Percentiles rank a stretch among this genome's conserved stretches.
phyloP scores from a whole-genome alignment of 2,113 vertebrate genomes.

The Ifrita kowaldi region DNA sequence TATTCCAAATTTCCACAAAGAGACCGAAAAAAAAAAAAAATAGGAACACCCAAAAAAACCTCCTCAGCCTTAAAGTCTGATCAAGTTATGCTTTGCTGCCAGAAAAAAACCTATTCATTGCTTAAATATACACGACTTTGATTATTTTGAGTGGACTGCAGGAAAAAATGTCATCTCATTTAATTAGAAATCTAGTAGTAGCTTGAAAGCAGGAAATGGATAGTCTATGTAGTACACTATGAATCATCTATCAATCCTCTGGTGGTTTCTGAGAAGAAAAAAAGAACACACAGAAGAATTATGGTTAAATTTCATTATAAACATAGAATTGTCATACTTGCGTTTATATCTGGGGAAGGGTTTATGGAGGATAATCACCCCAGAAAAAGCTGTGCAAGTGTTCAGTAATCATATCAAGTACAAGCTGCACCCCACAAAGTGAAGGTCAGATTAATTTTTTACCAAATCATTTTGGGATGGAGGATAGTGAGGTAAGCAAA shows the following conservation, averaged over 20 bases:
- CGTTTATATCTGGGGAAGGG: fast-evolving
- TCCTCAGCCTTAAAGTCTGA: background rate
- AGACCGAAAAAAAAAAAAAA: background rate
- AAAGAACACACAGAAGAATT: background rate
- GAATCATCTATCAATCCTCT: background rate
- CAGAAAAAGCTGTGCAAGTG: background rate
- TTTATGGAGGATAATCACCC: background rate
- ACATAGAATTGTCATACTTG: background rate
- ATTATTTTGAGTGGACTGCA: background rate
- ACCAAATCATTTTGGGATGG: background rate
- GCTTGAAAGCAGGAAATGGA: background rate
- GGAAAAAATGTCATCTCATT: background rate
- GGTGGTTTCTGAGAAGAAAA: background rate
- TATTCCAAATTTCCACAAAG: constrained; percentile 71
- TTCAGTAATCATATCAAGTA: background rate
- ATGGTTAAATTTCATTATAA: background rate
- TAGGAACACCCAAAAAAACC: background rate
- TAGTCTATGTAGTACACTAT: background rate
- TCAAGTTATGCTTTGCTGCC: background rate
- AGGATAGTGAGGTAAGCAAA: background rate
- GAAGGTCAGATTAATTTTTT: background rate
- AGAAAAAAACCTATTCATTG: background rate
- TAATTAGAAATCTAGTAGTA: background rate
- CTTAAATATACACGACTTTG: background rate
- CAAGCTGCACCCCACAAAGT: background rate